Evolutionary conservation across 2,797 vertebrate genomes (phyloP).

Genomic region (Cryptoblepharus egeriae): DNA sequence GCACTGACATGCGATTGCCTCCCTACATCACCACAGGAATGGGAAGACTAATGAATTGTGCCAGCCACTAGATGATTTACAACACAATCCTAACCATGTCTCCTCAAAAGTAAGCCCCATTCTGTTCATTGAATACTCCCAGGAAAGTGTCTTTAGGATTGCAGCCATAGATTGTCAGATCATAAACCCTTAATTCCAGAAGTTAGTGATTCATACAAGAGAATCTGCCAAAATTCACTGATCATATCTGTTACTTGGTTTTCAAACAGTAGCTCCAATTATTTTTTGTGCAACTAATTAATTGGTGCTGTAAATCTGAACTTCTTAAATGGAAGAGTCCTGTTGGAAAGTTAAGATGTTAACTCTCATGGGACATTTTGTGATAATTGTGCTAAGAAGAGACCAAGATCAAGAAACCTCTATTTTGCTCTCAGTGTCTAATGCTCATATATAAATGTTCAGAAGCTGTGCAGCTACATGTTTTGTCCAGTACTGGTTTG

Average conservation of each 20-base stretch:
- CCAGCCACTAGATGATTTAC: no score
- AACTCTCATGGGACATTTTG: conserved; percentile 17
- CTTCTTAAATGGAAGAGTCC: conserved; percentile 3
- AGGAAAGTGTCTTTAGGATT: no score
- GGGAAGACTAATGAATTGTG: no score
- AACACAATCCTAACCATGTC: no score
- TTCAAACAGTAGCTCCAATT: not conserved
- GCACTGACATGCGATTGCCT: no score
- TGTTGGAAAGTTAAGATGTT: not conserved
- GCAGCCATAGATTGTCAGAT: conserved; percentile 10
- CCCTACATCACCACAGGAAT: no score
- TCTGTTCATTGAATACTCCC: no score
- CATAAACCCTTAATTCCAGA: conserved; percentile 40
- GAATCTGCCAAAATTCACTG: conserved; percentile 22
- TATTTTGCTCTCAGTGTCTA: not conserved
- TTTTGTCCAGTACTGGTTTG: no score
- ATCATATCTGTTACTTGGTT: conserved; percentile 18
- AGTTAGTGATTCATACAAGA: not conserved
- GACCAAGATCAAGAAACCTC: not conserved
- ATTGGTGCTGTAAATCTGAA: conserved; percentile 11
- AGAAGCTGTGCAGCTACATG: no score
- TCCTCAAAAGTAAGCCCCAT: no score
- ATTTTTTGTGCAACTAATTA: not conserved
- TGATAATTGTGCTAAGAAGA: not conserved
- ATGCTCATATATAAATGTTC: not conserved